Conservation (phyloP, 2,888 invertebrate species). For the Xylophagus ater region DNA sequence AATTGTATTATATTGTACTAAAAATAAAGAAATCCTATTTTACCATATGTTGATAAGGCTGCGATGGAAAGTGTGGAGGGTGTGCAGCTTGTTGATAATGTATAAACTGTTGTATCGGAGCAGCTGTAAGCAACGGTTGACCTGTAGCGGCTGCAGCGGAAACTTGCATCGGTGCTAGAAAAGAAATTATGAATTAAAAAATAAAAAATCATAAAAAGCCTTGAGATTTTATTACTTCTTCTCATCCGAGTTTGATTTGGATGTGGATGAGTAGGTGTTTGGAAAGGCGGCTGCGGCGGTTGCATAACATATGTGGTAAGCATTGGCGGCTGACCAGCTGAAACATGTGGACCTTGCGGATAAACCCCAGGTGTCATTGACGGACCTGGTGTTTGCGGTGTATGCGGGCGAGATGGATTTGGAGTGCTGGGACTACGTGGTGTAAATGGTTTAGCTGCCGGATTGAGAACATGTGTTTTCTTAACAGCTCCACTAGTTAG, state of each 20-base stretch:
- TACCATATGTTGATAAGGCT: slow-evolving; percentile 42
- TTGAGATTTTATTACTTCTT: too few relatives aligned
- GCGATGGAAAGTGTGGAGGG: slow-evolving; percentile 42
- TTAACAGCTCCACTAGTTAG: slow-evolving; percentile 33
- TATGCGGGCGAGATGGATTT: slow-evolving; percentile 61
- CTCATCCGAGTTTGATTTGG: slow-evolving; percentile 36
- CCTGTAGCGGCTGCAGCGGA: slow-evolving; percentile 56
- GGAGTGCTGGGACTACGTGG: slow-evolving; percentile 58
- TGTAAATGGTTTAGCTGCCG: slow-evolving; percentile 78
- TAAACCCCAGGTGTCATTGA: slow-evolving; percentile 31
- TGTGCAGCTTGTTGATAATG: slow-evolving; percentile 50
- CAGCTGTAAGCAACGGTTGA: slow-evolving; percentile 72
- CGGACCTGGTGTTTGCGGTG: slow-evolving; percentile 64
- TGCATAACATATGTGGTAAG: slow-evolving; percentile 34
- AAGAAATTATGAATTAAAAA: slow-evolving; percentile 9
- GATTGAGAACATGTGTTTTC: slow-evolving; percentile 70
- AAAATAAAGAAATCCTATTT: slow-evolving; percentile 15
- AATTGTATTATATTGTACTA: background rate
- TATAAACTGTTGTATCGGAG: slow-evolving; percentile 59
- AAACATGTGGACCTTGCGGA: slow-evolving; percentile 27
- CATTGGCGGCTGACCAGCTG: slow-evolving; percentile 35
- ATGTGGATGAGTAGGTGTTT: slow-evolving; percentile 34
- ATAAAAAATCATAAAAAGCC: slow-evolving; percentile 8
- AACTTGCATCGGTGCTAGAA: slow-evolving; percentile 64
- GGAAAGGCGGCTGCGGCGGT: slow-evolving; percentile 32